A percentile compares a stretch with the other conserved stretches of the same genome.
These are phyloP conservation scores for Datnioides undecimradiatus DNA, from an alignment of 2,113 vertebrate genomes.

Conservation along the genomic window DNA sequence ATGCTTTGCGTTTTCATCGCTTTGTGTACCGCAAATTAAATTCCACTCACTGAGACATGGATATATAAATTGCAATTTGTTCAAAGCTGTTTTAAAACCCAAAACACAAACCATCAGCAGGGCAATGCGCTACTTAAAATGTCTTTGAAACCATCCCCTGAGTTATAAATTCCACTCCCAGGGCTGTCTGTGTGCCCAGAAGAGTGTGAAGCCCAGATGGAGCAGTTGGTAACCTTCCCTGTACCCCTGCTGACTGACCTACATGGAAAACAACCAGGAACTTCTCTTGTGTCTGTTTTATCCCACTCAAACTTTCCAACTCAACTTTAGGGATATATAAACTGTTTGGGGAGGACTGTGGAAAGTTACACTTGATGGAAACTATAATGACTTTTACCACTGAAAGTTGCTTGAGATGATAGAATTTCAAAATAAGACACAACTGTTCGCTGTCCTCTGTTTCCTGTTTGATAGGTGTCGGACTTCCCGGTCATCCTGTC, in stretches of 20 bases:
- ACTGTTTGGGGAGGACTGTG: conserved; percentile 14
- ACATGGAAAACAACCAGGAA: conserved; percentile 48
- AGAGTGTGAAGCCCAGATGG: conserved; percentile 15
- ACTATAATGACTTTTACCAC: background rate
- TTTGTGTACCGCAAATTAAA: conserved; percentile 4
- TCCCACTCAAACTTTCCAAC: conserved; percentile 26
- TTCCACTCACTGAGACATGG: background rate
- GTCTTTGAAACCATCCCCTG: background rate
- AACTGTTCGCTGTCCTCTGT: background rate
- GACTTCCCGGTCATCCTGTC: conserved; percentile 93
- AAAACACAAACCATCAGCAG: no score
- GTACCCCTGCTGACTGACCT: conserved; percentile 7
- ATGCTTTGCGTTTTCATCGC: background rate
- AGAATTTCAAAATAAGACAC: background rate
- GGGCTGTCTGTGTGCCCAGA: conserved; percentile 3
- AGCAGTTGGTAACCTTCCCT: conserved; percentile 25
- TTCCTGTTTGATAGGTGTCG: conserved; percentile 80
- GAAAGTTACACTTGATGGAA: conserved; percentile 16
- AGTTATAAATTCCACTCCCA: background rate
- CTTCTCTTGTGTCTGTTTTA: conserved; percentile 19
- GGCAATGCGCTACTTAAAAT: no score
- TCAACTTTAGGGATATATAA: background rate
- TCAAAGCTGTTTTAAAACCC: no score
- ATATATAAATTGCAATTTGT: no score
- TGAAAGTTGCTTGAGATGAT: background rate